Base-by-base conservation (phyloP, 2,797 vertebrate species). In the Poliocrania exsul region DNA sequence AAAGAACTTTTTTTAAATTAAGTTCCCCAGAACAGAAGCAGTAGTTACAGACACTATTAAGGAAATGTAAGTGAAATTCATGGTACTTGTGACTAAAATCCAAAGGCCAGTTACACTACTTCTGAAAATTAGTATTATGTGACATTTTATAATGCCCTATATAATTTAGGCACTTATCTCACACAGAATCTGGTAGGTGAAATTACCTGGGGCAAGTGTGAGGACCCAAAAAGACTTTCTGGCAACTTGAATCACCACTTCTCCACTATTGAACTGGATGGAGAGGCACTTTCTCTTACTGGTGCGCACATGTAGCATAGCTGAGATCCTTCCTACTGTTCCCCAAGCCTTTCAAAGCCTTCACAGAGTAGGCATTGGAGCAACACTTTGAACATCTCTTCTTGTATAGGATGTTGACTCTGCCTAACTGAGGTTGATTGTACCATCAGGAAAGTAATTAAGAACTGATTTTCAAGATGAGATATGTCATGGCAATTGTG, bases 131-230 rank as follows among this genome's bases (percentile, higher is more conserved):
- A 81, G 16, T 49, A 47, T 35, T 25, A 50, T 24, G 25, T 2
- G 2, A 37, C 2, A 6, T 60, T 49, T 69, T 57, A 6, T 16
- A 37, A 69, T 16, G 4, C 6, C 10, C 2, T 73, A 58, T 33
- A 24, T 61, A 73, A 73, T 66, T 51, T 10, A 44, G 40, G 5
- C 12, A 24, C 64, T 84, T 33, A 23, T 77, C 37, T 80, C 29
- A 6, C 0, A 0, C 2, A 31, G 28, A 4, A 42, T 69, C 26
- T 79, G 8, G 16, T 47, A 38, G 6, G 7, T 13, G n/a, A 75
- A 87, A 61, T 42, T 42, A 47, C 17, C 28, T 16, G 25, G 12
- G 25, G 7, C 31, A 64, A 12, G 13, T 4, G 79, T 33, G 28
- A 60, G 17, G n/a, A 56, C 6, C 13, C 28, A 16, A 37, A 72